phyloP scores from a whole-genome alignment of 1,140 invertebrate genomes.

The Lepidurus arcticus region DNA sequence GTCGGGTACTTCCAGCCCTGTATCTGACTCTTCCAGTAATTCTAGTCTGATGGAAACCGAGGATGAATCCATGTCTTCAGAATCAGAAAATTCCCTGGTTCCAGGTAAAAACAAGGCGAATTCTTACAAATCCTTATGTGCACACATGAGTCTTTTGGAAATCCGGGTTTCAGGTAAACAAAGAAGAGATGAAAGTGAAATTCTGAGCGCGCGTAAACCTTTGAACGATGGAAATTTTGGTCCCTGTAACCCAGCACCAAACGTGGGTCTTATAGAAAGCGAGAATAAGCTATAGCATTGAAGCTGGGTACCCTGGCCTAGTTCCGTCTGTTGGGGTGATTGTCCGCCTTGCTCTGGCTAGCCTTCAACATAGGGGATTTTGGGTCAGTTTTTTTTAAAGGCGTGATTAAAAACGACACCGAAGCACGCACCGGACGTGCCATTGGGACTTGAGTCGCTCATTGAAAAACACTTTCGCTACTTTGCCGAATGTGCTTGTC shows the following conservation, averaged over 20 bases:
- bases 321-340: background rate
- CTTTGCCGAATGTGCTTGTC: background rate
- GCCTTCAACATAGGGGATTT: conserved; percentile 11
- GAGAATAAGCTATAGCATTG: background rate
- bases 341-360: background rate
- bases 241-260: background rate
- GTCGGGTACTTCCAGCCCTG: background rate
- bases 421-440: conserved; percentile 12
- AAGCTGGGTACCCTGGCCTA: conserved; percentile 9
- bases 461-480: background rate
- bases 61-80: conserved; percentile 7
- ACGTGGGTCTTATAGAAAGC: background rate
- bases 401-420: background rate
- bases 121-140: too few relatives aligned
- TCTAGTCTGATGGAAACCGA: background rate
- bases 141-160: too few relatives aligned
- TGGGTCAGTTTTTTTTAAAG: background rate
- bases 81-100: background rate
- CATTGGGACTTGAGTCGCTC: background rate
- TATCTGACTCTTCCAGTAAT: background rate
- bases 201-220: background rate
- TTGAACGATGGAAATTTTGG: background rate
- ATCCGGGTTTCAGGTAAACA: too few relatives aligned
- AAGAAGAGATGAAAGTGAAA: background rate
- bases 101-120: background rate